Base-by-base conservation (phyloP, 2,888 invertebrate species). In the Coelopa pilipes region DNA sequence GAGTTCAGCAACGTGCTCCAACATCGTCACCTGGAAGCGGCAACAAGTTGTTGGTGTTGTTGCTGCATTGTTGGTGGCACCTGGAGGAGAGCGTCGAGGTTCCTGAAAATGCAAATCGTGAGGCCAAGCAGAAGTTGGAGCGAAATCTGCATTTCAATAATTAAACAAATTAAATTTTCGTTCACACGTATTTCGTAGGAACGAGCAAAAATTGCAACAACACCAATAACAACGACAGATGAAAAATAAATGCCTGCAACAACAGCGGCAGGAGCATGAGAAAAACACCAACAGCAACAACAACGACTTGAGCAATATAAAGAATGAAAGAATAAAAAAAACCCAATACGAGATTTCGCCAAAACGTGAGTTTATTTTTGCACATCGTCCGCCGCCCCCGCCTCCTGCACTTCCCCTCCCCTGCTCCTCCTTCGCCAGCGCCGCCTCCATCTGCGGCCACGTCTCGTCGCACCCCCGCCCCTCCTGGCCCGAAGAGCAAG, bases 141-240 rank as follows among this genome's bases (percentile, higher is more conserved):
- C 2, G 34, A 19, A 17, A 66, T n/a, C 24, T 62, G 24, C 50
- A 50, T 67, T 72, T 72, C 59, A 72, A 72, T 72, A 72, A 72
- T 72, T 72, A 66, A 72, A 72, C 72, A 72, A 72, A 72, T 72
- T 72, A 57, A 72, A 66, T 72, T 72, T 66, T 46, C 59, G 49
- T 66, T 67, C 71, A 65, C 71, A 65, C 65, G 71, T 71, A 55
- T 46, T 63, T 63, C 45, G 24, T 13, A 50, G 62, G 17, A 62
- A 50, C 15, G 34, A 34, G 7, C 2, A 2, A 34, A 34, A 34
- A 34, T 4, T 4, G 34, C 34, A 34, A 34, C 34, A 34, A 34
- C 34, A 34, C 4, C 34, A 34, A 34, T 7, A 34, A 34, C 34
- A 34, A 34, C 7, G n/a, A n/a, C n/a, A n/a, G n/a, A n/a, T n/a